Conservation (phyloP, 2,888 invertebrate species). For the Ectemnius cavifrons region DNA sequence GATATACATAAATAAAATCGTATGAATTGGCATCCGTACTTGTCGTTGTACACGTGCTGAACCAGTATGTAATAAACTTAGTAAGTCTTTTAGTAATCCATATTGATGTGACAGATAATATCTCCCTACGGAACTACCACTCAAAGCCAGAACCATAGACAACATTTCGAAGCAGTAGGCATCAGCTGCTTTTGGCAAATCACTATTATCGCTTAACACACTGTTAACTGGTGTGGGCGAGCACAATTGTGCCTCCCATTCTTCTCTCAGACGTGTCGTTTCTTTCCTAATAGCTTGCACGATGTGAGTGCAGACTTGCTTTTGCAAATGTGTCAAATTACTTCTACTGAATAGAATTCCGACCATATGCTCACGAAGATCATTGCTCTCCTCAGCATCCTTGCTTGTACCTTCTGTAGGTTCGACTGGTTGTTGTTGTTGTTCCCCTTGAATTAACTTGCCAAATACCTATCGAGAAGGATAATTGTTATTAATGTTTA, state of each 20-base stretch:
- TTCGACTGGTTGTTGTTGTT: constrained; percentile 77
- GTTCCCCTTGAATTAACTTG: constrained; percentile 88
- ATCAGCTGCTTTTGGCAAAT: constrained; percentile 82
- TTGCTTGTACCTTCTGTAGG: constrained; percentile 72
- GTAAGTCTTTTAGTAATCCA: constrained; percentile 89
- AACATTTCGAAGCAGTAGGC: constrained; percentile 99
- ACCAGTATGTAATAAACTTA: constrained; percentile 94
- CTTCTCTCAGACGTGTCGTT: constrained; percentile 90
- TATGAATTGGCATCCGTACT: constrained; percentile 77
- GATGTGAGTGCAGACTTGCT: constrained; percentile 91
- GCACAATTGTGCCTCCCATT: constrained; percentile 89
- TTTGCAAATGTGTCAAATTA: constrained; percentile 94
- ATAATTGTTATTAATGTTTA: neutral
- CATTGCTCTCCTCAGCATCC: constrained; percentile 80
- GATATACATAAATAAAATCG: too few relatives aligned
- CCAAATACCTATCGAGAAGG: constrained; percentile 87
- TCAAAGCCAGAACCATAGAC: constrained; percentile 95
- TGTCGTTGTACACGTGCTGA: constrained; percentile 97
- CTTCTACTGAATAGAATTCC: constrained; percentile 96
- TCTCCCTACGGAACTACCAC: constrained; percentile 94
- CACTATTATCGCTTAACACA: constrained; percentile 77
- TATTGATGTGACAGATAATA: constrained; percentile 94
- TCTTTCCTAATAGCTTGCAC: constrained; percentile 95
- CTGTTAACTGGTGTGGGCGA: constrained; percentile 77
- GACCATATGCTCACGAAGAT: constrained; percentile 96